phyloP scores from a whole-genome alignment of 2,113 vertebrate species.

The Beaufortia kweichowensis region DNA sequence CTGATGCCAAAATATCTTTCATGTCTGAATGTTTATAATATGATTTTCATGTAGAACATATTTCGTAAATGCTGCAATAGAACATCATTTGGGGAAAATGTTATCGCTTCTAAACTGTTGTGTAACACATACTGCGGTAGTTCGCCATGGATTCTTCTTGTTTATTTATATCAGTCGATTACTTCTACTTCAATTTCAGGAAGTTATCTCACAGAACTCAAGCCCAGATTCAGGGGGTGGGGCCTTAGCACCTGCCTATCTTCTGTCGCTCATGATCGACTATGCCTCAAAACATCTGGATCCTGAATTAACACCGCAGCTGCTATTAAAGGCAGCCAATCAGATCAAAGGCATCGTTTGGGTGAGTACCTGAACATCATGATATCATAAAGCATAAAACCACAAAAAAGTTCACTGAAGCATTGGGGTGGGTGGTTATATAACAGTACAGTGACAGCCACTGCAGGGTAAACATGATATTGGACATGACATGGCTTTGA shows the following conservation, averaged over 20 bases:
- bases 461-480: neutral
- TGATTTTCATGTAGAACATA: neutral
- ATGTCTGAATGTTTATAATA: neutral
- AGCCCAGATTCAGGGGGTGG: constrained; percentile 75
- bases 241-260: constrained; percentile 83
- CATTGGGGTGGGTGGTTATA: neutral
- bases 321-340: constrained; percentile 84
- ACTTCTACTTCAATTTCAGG: constrained; percentile 58
- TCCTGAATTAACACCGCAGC: constrained; percentile 81
- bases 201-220: constrained; percentile 81
- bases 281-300: constrained; percentile 85
- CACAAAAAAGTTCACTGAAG: neutral
- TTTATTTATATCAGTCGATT: constrained; percentile 17
- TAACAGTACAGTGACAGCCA: neutral
- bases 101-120: constrained; percentile 4
- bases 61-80: neutral
- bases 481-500: constrained; percentile 5
- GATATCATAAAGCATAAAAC: constrained; percentile 10
- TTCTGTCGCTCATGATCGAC: constrained; percentile 88
- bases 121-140: constrained; percentile 1
- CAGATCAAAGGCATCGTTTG: constrained; percentile 88
- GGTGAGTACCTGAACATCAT: constrained; percentile 71
- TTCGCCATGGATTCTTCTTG: constrained; percentile 14
- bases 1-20: neutral
- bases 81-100: constrained; percentile 12